Evolutionary conservation across 2,888 invertebrate species (phyloP).

Genomic region (Augochlorella aurata): DNA sequence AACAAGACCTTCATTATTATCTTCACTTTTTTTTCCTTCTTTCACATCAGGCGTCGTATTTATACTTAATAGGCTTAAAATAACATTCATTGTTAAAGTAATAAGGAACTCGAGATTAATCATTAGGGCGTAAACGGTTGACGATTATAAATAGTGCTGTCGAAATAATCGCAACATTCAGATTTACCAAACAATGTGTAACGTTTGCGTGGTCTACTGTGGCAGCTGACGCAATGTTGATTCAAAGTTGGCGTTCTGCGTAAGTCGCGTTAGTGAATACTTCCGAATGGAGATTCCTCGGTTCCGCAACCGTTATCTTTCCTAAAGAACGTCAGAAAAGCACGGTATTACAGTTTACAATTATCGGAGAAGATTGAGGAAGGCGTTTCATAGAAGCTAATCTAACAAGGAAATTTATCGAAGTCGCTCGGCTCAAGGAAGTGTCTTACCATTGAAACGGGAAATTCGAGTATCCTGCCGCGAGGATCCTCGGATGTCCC

Average conservation of each 20-base stretch:
- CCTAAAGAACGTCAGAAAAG: not conserved
- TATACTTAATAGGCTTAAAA: too few species aligned
- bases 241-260: conserved; percentile 25
- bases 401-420: not conserved
- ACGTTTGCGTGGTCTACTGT: conserved; percentile 4
- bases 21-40: not conserved
- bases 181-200: not conserved
- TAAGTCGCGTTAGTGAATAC: not conserved
- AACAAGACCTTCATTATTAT: not conserved
- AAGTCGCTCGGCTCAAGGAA: not conserved
- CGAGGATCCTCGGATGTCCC: not conserved
- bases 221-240: conserved; percentile 32
- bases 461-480: not conserved
- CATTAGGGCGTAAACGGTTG: too few species aligned
- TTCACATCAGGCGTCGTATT: not conserved
- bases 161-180: not conserved
- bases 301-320: not conserved
- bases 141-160: not conserved
- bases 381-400: not conserved
- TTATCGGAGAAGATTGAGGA: not conserved
- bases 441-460: not conserved
- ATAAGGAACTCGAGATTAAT: not conserved
- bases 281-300: not conserved
- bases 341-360: too few species aligned
- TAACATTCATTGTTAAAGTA: too few species aligned